phyloP scores from a whole-genome alignment of 1,140 invertebrate species.

The Ostrea edulis region DNA sequence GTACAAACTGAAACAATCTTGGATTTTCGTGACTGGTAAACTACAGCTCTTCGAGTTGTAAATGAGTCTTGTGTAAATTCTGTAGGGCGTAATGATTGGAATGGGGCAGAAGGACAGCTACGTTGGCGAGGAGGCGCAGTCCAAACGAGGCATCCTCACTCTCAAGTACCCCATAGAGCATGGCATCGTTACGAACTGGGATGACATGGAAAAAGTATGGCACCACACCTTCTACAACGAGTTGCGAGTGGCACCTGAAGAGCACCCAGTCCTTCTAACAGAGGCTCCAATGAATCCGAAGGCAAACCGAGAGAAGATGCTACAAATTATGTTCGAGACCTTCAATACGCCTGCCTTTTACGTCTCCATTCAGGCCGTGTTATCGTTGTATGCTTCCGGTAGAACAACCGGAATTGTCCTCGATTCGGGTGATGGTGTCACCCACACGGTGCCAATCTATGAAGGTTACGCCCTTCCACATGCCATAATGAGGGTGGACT shows the following conservation, averaged over 20 bases:
- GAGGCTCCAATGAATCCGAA: conserved; percentile 76
- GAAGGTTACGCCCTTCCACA: conserved; percentile 90
- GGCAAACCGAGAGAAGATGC: conserved; percentile 79
- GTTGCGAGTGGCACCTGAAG: conserved; percentile 94
- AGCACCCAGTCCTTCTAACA: conserved; percentile 89
- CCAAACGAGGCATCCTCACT: conserved; percentile 84
- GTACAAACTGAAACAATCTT: too few relatives aligned
- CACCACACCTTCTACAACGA: conserved; percentile 87
- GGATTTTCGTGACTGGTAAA: too few relatives aligned
- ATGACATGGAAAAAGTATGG: conserved; percentile 95
- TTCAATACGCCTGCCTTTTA: conserved; percentile 97
- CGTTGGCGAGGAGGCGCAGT: conserved; percentile 82
- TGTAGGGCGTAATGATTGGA: conserved; percentile 93
- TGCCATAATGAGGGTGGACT: conserved; percentile 96
- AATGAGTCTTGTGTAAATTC: not conserved
- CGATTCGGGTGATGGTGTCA: conserved; percentile 93
- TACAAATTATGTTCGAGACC: conserved; percentile 77
- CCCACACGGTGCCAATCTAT: conserved; percentile 93
- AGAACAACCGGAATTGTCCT: conserved; percentile 95
- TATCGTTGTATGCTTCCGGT: conserved; percentile 95
- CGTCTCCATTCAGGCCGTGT: conserved; percentile 94
- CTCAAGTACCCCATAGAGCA: conserved; percentile 81
- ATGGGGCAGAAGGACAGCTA: conserved; percentile 89
- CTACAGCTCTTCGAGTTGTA: too few relatives aligned
- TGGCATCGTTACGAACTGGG: conserved; percentile 82